Conservation (phyloP, 2,888 invertebrate species). For the Stramonita haemastoma region DNA sequence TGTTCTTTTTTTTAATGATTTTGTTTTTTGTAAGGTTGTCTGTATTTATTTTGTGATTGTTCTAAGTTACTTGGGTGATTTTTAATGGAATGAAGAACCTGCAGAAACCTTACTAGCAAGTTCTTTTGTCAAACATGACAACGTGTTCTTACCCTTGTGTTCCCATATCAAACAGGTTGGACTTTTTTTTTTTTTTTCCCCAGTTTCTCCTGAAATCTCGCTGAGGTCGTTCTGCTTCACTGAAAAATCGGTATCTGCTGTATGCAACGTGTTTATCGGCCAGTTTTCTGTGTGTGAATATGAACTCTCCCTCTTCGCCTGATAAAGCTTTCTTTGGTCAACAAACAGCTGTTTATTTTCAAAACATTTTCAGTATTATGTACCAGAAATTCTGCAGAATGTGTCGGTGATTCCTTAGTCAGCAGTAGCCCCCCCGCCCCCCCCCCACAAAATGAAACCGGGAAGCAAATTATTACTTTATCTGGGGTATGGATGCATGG, state of each 20-base stretch:
- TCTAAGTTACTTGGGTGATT: not conserved
- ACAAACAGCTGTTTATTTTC: slow-evolving; percentile 7
- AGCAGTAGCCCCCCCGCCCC: too few relatives aligned
- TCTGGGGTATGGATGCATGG: not conserved
- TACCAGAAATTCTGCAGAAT: too few relatives aligned
- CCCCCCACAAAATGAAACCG: not conserved
- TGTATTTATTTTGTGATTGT: not conserved
- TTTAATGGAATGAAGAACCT: not conserved
- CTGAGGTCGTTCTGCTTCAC: slow-evolving; percentile 20
- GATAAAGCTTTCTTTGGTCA: not conserved
- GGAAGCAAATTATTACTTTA: not conserved
- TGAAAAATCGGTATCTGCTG: not conserved
- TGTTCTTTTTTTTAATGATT: not conserved
- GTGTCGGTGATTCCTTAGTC: too few relatives aligned
- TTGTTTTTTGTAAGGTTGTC: not conserved
- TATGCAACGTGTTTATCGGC: not conserved
- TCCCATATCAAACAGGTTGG: not conserved
- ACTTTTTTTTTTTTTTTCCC: too few relatives aligned
- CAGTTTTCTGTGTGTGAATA: not conserved
- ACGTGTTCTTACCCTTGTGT: not conserved
- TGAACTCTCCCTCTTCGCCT: not conserved
- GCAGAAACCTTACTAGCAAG: not conserved
- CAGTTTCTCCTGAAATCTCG: slow-evolving; percentile 12
- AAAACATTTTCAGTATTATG: slow-evolving; percentile 6
- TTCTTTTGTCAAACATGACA: not conserved